Conservation (phyloP, 2,797 vertebrate species). For the Acridotheres tristis region DNA sequence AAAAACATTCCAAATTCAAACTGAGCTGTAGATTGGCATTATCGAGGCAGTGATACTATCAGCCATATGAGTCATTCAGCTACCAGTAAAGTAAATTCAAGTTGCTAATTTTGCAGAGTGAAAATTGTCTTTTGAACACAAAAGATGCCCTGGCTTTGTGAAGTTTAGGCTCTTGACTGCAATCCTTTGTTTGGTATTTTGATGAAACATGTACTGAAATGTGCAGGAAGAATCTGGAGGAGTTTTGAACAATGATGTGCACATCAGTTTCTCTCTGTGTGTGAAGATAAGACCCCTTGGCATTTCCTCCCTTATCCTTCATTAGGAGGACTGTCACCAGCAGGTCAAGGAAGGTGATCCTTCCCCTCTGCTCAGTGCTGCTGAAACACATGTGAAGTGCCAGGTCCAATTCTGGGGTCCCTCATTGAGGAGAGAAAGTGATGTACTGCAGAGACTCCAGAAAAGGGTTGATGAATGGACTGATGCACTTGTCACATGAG, state of each 20-base stretch:
- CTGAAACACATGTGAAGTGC: not conserved
- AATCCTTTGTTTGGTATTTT: slow-evolving; percentile 10
- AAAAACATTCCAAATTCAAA: not conserved
- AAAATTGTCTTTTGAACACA: not conserved
- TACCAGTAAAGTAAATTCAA: not conserved
- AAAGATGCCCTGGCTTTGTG: not conserved
- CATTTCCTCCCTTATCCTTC: slow-evolving; percentile 1
- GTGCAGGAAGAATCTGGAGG: not conserved
- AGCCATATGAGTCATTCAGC: not conserved
- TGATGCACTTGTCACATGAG: not conserved
- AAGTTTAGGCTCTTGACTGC: not conserved
- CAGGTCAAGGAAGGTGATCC: not conserved
- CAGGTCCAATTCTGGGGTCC: not conserved
- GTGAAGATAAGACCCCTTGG: slow-evolving; percentile 23
- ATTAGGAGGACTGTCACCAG: not conserved
- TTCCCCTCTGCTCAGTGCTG: not conserved
- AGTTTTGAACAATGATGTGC: not conserved
- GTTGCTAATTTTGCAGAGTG: not conserved
- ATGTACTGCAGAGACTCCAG: not conserved
- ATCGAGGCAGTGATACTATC: not conserved
- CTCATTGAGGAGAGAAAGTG: accelerated
- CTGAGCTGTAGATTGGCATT: not conserved
- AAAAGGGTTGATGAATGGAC: not conserved
- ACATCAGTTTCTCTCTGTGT: not conserved
- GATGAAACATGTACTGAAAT: not conserved